Conservation (phyloP, 2,797 vertebrate genomes). For the Myiothlypis chrysogaster region DNA sequence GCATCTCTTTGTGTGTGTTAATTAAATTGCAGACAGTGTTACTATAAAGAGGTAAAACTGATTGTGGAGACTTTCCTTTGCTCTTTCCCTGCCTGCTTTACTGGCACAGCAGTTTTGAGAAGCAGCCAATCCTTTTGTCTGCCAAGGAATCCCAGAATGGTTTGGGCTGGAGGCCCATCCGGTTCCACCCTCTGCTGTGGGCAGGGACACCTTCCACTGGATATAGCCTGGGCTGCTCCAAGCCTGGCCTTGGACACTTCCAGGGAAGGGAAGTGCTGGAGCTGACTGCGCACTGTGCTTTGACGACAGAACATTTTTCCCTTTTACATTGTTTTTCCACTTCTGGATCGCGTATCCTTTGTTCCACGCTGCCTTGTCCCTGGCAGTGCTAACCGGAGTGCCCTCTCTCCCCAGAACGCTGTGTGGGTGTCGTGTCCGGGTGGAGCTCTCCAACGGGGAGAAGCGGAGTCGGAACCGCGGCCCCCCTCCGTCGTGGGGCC, state of each 20-base stretch:
- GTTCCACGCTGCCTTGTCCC: accelerated
- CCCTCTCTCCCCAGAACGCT: slow-evolving; percentile 77
- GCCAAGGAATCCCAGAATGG: background rate
- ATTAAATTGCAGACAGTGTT: background rate
- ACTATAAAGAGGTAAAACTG: background rate
- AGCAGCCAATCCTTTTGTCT: background rate
- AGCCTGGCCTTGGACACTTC: background rate
- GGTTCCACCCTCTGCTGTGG: background rate
- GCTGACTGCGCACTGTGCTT: accelerated
- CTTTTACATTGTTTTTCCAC: accelerated
- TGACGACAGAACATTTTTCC: accelerated
- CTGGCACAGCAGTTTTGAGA: background rate
- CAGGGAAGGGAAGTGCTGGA: too few relatives aligned
- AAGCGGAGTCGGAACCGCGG: slow-evolving; percentile 94
- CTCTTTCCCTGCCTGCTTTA: background rate
- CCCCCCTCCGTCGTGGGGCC: slow-evolving; percentile 91
- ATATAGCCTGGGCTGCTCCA: background rate
- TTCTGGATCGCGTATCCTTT: accelerated
- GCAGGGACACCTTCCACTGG: background rate
- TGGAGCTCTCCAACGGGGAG: slow-evolving; percentile 95
- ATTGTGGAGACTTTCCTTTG: accelerated
- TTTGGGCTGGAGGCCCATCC: background rate
- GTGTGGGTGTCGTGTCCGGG: slow-evolving; percentile 92
- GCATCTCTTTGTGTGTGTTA: accelerated
- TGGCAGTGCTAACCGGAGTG: accelerated